A percentile compares a stretch with the other conserved stretches of the same genome.
These are phyloP conservation scores for Diadegma fenestrale DNA, from an alignment of 2,888 invertebrate species.

Conservation along the genomic window DNA sequence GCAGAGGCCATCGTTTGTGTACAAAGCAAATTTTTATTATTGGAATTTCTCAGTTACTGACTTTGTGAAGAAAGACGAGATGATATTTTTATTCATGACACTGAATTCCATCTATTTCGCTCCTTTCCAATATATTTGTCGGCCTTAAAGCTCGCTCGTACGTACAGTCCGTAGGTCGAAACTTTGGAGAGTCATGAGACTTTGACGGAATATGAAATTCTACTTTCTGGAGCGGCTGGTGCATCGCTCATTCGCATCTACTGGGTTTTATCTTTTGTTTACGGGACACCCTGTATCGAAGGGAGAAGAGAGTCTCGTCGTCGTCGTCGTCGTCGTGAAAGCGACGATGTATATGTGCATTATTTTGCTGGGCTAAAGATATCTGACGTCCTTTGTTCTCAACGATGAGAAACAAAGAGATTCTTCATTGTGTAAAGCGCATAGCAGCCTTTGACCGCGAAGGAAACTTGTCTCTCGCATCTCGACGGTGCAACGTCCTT, in stretches of 20 bases:
- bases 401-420: slow-evolving; percentile 73
- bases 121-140: background rate
- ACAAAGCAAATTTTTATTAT: background rate
- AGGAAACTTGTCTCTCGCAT: slow-evolving; percentile 63
- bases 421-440: slow-evolving; percentile 68
- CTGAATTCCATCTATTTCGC: background rate
- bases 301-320: background rate
- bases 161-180: background rate
- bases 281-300: background rate
- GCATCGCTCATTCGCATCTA: background rate
- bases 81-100: background rate
- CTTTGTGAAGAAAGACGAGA: background rate
- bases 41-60: background rate
- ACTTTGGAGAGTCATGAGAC: background rate
- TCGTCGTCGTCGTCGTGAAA: background rate
- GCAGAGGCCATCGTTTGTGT: background rate
- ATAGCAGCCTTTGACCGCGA: slow-evolving; percentile 63
- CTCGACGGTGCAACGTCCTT: slow-evolving; percentile 53
- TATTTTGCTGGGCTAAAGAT: slow-evolving; percentile 47
- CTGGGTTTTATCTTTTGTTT: background rate
- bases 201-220: background rate
- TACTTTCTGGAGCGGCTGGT: background rate
- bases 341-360: background rate
- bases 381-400: slow-evolving; percentile 69
- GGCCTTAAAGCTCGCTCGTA: background rate